These are phyloP conservation scores for Tadarida brasiliensis DNA, from an alignment of 2,797 vertebrate genomes.

Conservation along the genomic window DNA sequence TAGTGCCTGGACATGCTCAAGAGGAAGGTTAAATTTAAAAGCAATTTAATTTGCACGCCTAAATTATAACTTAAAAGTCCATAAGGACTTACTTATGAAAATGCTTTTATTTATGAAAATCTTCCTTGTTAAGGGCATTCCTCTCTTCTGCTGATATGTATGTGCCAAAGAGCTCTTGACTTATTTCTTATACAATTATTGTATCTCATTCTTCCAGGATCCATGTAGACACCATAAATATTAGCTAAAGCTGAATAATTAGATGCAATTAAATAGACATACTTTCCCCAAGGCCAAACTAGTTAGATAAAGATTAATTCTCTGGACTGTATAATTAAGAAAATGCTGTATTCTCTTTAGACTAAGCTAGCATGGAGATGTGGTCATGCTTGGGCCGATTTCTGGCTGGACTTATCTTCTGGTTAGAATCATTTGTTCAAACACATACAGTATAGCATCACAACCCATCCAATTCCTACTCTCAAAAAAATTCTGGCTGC, in stretches of 20 bases:
- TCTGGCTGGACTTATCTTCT: background rate
- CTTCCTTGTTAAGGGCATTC: background rate
- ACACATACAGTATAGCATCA: background rate
- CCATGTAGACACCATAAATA: background rate
- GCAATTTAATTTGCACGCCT: background rate
- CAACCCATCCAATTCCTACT: background rate
- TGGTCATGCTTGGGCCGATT: background rate
- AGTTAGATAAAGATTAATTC: constrained; percentile 11
- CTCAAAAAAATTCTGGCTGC: background rate
- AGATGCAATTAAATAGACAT: constrained; percentile 18
- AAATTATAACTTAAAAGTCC: background rate
- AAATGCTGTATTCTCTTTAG: background rate
- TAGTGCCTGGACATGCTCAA: background rate
- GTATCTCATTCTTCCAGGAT: background rate
- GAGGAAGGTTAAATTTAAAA: background rate
- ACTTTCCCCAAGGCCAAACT: background rate
- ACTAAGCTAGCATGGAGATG: background rate
- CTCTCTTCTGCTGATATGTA: background rate
- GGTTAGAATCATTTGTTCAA: background rate
- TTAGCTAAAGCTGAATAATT: background rate
- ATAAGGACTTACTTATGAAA: background rate
- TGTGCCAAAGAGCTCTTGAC: background rate
- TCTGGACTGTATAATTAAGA: constrained; percentile 29
- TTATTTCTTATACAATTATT: background rate
- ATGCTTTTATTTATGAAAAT: background rate